Base-by-base conservation (phyloP, 2,113 vertebrate genomes). In the Hydrochoerus hydrochaeris region DNA sequence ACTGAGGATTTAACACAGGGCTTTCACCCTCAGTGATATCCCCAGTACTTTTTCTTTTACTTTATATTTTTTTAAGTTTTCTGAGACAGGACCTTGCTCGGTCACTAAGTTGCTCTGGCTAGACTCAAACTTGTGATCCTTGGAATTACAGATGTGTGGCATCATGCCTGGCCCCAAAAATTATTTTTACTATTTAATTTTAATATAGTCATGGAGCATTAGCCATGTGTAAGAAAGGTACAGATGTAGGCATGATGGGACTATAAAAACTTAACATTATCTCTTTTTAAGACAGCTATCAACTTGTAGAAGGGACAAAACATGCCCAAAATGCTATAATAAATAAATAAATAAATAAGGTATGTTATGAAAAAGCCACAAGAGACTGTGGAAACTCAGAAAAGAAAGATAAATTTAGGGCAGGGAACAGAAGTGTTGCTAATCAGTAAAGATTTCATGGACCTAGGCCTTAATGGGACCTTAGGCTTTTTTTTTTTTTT, bases 301-400 rank as follows among this genome's bases (percentile, higher is more conserved):
- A 52, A 54, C 32, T 94, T 69, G 3, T n/a, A 95, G 67, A 30
- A 87, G 44, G 41, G 12, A 28, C 38, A 88, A 85, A 26, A 90
- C 49, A 97, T 54, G 52, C 8, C 92, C 20, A 92, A 82, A 78
- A 28, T 75, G 17, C 20, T 96, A 49, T n/a, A n/a, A n/a, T n/a
- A 52, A 52, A 84, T 91, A 52, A 3, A 22, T 44, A 3, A 22
- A 41, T 60, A 19, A 8, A 80, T 32, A 11, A 26, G 63, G 38
- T 77, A 96, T 44, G 32, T 8, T 92, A 86, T 32, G 49, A 19
- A 85, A 97, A 86, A 96, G 49, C 26, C 7, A 63, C 62, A 83
- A 62, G 32, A 10, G 12, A 4, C 35, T 63, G 28, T 54, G 19
- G 44, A 90, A 85, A 38, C 71, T 91, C n/a, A 49, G 19, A 95